Evolutionary conservation across 2,888 invertebrate species (phyloP).

Genomic region (Rotaria macrura): DNA sequence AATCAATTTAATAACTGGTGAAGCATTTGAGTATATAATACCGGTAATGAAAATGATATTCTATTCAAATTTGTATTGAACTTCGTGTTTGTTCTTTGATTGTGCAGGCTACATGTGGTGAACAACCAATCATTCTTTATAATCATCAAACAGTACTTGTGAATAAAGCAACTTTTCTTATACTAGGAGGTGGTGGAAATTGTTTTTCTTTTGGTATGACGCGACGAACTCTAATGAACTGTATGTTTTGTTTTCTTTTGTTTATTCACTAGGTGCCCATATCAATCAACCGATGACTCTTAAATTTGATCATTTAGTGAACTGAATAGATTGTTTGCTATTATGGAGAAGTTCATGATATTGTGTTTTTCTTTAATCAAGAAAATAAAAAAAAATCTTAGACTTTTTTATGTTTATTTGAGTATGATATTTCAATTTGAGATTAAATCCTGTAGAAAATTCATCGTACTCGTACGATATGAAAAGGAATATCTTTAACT

Average conservation of each 20-base stretch:
- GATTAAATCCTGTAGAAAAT: too few relatives aligned
- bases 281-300: neutral
- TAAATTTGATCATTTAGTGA: neutral
- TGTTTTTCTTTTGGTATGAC: slow-evolving; percentile 53
- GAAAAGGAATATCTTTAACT: too few relatives aligned
- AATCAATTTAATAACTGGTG: slow-evolving; percentile 41
- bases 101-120: slow-evolving; percentile 39
- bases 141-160: slow-evolving; percentile 43
- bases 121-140: slow-evolving; percentile 43
- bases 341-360: neutral
- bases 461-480: too few relatives aligned
- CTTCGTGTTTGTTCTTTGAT: too few relatives aligned
- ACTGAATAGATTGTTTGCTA: neutral
- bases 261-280: neutral
- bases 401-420: neutral
- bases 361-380: neutral
- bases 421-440: too few relatives aligned
- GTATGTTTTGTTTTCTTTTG: neutral
- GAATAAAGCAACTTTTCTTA: slow-evolving; percentile 38
- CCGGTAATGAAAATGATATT: slow-evolving; percentile 40
- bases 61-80: too few relatives aligned
- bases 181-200: slow-evolving; percentile 53
- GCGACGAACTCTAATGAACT: neutral
- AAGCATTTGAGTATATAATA: slow-evolving; percentile 41
- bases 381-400: neutral